Evolutionary conservation across 2,797 vertebrate genomes (phyloP), one percentile per base, ranked within the genome.

Genomic region (Dermochelys coriacea): DNA sequence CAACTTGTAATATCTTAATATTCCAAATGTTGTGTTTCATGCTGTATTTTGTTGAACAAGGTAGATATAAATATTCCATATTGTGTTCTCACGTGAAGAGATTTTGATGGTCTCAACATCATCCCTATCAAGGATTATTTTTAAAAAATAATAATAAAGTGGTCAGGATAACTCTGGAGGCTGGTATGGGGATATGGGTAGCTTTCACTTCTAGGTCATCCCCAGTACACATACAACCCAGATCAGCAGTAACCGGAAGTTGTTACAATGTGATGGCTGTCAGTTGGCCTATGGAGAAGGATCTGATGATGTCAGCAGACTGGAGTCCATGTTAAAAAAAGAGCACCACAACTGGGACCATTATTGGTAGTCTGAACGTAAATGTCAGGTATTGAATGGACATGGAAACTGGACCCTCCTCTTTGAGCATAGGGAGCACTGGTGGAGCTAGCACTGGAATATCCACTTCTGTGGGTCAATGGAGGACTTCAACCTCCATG

Each of bases 401-500:
- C 47, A n/a, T 52, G 34, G 80, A 84, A 93, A 55, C 52, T 54
- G 59, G 11, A 0, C 1, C 12, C 54, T 47, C 4, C 79, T 77
- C 52, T 45, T 79, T 51, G 84, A 25, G 25, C 2, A 0, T 55
- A 92, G 85, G 84, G 93, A 77, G 74, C 12, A 3, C 49, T 82
- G 88, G 57, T 41, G 19, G 64, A 71, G 21, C 34, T 41, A 37
- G 18, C 47, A 27, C 61, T 34, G 45, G 10, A 0, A 0, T 25
- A 59, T n/a, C 29, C 55, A n/a, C 78, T 90, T 29, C n/a, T 5
- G 0, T 1, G 11, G 78, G 64, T 80, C 41, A 86, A 64, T 75
- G 90, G n/a, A 52, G 47, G 54, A 83, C 64, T 71, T 57, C 18
- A 52, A 78, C 84, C 94, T 96, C 91, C 64, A 8, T 80, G 75